These are phyloP conservation scores for Lycodopsis pacificus DNA, from an alignment of 2,797 vertebrate species.

Conservation along the genomic window DNA sequence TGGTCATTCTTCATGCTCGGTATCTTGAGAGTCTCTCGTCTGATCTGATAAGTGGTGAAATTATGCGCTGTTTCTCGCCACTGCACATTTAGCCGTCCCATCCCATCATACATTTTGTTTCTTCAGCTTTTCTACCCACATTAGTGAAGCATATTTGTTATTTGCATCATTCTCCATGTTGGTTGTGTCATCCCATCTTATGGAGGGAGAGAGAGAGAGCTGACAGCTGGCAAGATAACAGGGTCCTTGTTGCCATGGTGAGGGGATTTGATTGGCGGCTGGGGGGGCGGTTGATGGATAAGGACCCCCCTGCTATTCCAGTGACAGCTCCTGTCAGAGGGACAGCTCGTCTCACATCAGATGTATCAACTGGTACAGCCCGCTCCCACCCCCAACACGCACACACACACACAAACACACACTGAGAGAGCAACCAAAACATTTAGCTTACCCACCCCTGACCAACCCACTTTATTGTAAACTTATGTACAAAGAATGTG, in stretches of 20 bases:
- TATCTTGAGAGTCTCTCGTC: not conserved
- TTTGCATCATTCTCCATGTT: conserved; percentile 7
- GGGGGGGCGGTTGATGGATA: conserved; percentile 81
- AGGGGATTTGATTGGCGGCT: conserved; percentile 78
- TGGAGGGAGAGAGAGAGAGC: conserved; percentile 32
- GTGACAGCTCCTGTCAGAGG: conserved; percentile 87
- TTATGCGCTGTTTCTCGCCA: not conserved
- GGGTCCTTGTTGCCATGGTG: conserved; percentile 68
- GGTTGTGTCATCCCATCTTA: not conserved
- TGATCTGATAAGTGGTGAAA: not conserved
- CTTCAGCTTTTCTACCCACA: not conserved
- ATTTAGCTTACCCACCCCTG: conserved; percentile 1
- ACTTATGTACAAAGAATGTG: not conserved
- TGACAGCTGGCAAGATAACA: conserved; percentile 74
- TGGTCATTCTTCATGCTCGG: not conserved
- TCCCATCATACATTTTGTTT: conserved; percentile 5
- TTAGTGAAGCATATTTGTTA: not conserved
- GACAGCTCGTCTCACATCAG: conserved; percentile 81
- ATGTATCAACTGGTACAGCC: conserved; percentile 81
- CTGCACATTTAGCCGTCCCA: not conserved
- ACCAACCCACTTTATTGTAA: not conserved
- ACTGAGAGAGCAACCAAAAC: conserved; percentile 13
- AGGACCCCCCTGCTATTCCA: conserved; percentile 84
- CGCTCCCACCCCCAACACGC: conserved; percentile 63
- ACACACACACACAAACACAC: conserved; percentile 37